Evolutionary conservation across 2,797 vertebrate species (phyloP).

Genomic region (Siniperca undulata): DNA sequence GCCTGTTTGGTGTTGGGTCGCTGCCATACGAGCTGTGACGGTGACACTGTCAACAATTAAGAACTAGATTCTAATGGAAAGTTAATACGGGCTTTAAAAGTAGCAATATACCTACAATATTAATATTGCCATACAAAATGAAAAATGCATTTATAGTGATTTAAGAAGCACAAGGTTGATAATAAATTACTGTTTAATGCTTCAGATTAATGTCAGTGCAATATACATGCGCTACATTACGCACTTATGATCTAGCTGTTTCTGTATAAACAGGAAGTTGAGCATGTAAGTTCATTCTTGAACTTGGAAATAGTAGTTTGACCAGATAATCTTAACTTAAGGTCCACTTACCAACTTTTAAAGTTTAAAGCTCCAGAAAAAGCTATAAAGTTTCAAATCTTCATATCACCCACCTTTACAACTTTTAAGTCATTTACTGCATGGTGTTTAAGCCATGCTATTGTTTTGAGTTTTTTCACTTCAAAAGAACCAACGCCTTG

Average conservation of each 20-base stretch:
- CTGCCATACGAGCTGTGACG: constrained; percentile 16
- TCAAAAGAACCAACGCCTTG: neutral
- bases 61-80: neutral
- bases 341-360: neutral
- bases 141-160: neutral
- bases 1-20: constrained; percentile 16
- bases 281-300: neutral
- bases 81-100: constrained; percentile 13
- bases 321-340: neutral
- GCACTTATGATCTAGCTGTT: neutral
- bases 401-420: too few relatives aligned
- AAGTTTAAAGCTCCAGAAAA: neutral
- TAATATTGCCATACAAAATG: neutral
- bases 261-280: neutral
- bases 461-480: too few relatives aligned
- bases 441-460: too few relatives aligned
- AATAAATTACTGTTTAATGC: neutral
- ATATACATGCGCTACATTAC: neutral
- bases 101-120: neutral
- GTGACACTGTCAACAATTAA: constrained; percentile 15
- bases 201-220: neutral
- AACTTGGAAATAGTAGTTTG: neutral
- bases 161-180: neutral
- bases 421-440: too few relatives aligned
- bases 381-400: neutral